Evolutionary conservation across 64 coral and sea anemone species (phyloP), one percentile per base, ranked within the genome.

Genomic region (Hydrozoanthus tunicans): DNA sequence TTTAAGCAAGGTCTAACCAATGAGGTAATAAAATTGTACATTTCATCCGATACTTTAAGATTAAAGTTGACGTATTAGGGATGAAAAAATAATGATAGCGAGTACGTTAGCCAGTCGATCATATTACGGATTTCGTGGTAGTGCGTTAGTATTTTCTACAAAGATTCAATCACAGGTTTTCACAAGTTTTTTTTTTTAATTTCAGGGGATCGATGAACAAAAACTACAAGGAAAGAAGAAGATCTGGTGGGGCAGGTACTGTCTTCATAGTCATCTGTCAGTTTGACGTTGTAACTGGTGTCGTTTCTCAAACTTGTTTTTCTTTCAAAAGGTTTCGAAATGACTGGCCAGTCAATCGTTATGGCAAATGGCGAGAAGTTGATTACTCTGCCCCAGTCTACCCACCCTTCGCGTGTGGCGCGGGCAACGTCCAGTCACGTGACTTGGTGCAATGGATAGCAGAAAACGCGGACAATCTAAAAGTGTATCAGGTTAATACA

Each of bases 361-460:
- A 80, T 2, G 97, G 97, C 8, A 99, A 99, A 69, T 99, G 97
- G 97, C 94, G 89, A 56, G 97, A 99, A 83, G 77, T 79, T 59
- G 79, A 82, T 73, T 99, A 99, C 85, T 81, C 82, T 9, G 93
- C 94, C 53, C 80, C 92, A 24, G 78, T 95, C 0, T 99, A 99
- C 85, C 97, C 97, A 81, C 85, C 97, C 11, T 99, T 99, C 63
- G 94, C 97, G 55, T 99, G 97, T 79, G 97, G 97, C 56, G 94
- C 94, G 14, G 97, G 97, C 60, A 96, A 94, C 79, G 78, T 95
- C 58, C 13, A 95, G 80, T 99, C 97, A 83, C 92, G 91, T 96
- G 97, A 95, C 55, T 94, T 99, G 6, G 92, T 99, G 20, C 89
- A 84, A 59, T 99, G 97, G 97, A 83, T 99, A 83, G 97, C 97